phyloP scores from a whole-genome alignment of 2,113 vertebrate species.

The Paraplagusia blochii region DNA sequence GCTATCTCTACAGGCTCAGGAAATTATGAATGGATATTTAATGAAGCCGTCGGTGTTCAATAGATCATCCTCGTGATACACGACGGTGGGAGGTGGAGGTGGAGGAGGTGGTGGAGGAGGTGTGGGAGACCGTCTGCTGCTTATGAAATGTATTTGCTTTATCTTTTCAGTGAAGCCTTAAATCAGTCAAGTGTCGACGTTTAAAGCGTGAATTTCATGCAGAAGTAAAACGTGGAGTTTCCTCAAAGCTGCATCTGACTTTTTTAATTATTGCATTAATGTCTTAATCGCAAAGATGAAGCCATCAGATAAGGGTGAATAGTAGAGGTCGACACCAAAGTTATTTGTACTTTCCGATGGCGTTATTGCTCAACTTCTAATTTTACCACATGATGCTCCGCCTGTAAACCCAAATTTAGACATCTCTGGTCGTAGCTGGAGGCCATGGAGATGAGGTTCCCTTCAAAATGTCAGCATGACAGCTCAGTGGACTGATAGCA shows the following conservation, averaged over 20 bases:
- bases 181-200: constrained; percentile 43
- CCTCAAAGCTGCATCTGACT: not conserved
- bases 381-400: constrained; percentile 8
- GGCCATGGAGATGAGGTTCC: constrained; percentile 13
- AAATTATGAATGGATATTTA: constrained; percentile 68
- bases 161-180: constrained; percentile 30
- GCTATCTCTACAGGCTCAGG: constrained; percentile 48
- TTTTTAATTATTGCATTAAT: constrained; percentile 1
- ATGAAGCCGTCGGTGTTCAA: constrained; percentile 54
- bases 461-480: constrained; percentile 25
- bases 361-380: constrained; percentile 1
- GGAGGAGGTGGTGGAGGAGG: not conserved
- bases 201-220: constrained; percentile 4
- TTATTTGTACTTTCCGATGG: constrained; percentile 4
- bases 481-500: constrained; percentile 14
- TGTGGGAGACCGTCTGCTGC: constrained; percentile 18
- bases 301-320: constrained; percentile 14
- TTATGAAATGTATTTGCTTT: constrained; percentile 33
- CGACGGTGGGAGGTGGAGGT: constrained; percentile 36
- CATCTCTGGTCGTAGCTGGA: constrained; percentile 8
- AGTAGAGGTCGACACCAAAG: not conserved
- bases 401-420: constrained; percentile 27
- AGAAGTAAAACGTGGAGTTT: constrained; percentile 15
- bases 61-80: constrained; percentile 45
- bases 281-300: constrained; percentile 7